Conservation (phyloP, 2,797 vertebrate genomes). For the Anguilla obscura region DNA sequence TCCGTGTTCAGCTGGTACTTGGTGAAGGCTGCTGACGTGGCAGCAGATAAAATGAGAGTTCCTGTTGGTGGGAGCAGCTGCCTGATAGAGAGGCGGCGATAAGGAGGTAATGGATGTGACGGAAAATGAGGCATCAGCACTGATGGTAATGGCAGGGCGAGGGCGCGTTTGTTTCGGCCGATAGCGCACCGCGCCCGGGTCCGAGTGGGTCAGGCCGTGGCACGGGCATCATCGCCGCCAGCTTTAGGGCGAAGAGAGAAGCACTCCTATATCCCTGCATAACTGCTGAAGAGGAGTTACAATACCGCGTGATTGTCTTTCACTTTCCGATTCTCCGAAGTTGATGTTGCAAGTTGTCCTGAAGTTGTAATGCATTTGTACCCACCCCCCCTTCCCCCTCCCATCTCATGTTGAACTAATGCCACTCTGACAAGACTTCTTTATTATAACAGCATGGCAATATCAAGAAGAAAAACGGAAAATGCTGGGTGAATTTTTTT, state of each 20-base stretch:
- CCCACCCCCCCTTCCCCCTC: too few species aligned
- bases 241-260: not conserved
- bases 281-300: not conserved
- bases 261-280: not conserved
- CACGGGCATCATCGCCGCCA: not conserved
- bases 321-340: not conserved
- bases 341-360: not conserved
- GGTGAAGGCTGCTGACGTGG: conserved; percentile 8
- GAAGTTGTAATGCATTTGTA: too few species aligned
- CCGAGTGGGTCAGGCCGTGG: not conserved
- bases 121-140: conserved; percentile 6
- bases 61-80: not conserved
- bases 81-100: not conserved
- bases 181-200: not conserved
- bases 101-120: not conserved
- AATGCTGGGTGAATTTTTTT: not conserved
- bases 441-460: not conserved
- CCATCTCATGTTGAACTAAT: not conserved
- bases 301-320: not conserved
- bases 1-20: not conserved
- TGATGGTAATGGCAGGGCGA: not conserved
- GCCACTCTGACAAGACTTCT: not conserved
- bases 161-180: not conserved
- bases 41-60: conserved; percentile 10
- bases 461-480: not conserved